phyloP scores from a whole-genome alignment of 2,888 invertebrate species.

The Brenthis ino region DNA sequence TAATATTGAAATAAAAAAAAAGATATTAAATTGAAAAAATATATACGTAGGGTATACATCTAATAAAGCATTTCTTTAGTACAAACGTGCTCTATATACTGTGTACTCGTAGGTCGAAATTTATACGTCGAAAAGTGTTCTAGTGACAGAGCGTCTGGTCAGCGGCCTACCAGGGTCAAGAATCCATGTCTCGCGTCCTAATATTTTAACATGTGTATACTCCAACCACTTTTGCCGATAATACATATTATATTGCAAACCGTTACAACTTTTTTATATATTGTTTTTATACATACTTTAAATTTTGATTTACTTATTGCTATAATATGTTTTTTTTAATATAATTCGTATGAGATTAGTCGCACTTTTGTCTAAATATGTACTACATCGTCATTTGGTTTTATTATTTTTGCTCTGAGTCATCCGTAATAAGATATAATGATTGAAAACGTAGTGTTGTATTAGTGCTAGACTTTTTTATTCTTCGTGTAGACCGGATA shows the following conservation, averaged over 20 bases:
- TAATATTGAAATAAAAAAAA: background rate
- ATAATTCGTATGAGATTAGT: no score
- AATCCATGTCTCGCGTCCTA: constrained; percentile 23
- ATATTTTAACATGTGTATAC: background rate
- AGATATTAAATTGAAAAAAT: background rate
- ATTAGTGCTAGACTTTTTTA: no score
- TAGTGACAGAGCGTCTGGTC: constrained; percentile 29
- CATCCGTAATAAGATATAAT: no score
- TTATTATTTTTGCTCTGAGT: no score
- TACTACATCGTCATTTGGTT: no score
- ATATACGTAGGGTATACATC: background rate
- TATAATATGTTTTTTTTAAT: no score
- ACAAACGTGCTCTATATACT: constrained; percentile 12
- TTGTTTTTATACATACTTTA: no score
- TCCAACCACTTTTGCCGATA: no score
- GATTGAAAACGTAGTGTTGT: no score
- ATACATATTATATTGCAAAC: background rate
- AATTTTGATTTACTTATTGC: no score
- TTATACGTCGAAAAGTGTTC: constrained; percentile 21
- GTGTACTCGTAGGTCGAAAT: background rate
- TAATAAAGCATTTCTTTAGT: constrained; percentile 3
- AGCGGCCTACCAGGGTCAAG: constrained; percentile 31
- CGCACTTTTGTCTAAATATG: no score
- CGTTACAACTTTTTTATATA: background rate
- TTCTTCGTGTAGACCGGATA: no score